Base-by-base conservation (phyloP, 2,113 vertebrate species). In the Pleuronectes platessa region DNA sequence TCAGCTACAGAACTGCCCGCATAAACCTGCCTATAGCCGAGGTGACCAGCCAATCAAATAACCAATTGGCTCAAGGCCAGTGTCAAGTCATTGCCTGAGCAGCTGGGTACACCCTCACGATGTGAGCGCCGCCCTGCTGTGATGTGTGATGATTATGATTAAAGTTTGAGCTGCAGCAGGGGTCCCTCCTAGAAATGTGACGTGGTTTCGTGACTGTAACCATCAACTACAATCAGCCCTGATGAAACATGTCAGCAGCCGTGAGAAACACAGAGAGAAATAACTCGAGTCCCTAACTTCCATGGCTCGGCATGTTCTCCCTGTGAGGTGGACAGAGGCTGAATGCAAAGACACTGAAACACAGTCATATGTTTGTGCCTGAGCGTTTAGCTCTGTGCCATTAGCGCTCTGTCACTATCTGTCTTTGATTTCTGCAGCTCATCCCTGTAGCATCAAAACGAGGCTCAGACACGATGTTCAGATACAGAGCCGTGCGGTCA, bases 41-140 rank as follows among this genome's bases (percentile, higher is more conserved):
- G 71, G 69, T 85, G 86, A 87, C 65, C 79, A 71, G 78, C 85
- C 86, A 89, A 88, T 90, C 83, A 87, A 81, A 89, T 74, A 35
- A 63, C n/a, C 71, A 79, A 61, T 49, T 82, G 86, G 76, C 72
- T 82, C 40, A 49, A 71, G 68, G 81, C 81, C 84, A 84, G 74
- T 49, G 77, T 86, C 83, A 78, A 81, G 59, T 87, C 86, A 84
- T 64, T 64, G 78, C 20, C 53, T 59, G 61, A 74, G 60, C 21
- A 27, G 1, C 63, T 66, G 53, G 55, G 58, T 1, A 18, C 1
- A 13, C 21, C 3, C 18, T 51, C 47, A 51, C 47, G 58, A 21
- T 68, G 3, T 31, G 31, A 31, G 5, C 31, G 31, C 31, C 31
- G 31, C 31, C 31, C 31, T 31, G 31, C 31, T 31, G 31, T 61